These are phyloP conservation scores for Agrotis clavis DNA, from an alignment of 2,888 invertebrate genomes.

Conservation along the genomic window DNA sequence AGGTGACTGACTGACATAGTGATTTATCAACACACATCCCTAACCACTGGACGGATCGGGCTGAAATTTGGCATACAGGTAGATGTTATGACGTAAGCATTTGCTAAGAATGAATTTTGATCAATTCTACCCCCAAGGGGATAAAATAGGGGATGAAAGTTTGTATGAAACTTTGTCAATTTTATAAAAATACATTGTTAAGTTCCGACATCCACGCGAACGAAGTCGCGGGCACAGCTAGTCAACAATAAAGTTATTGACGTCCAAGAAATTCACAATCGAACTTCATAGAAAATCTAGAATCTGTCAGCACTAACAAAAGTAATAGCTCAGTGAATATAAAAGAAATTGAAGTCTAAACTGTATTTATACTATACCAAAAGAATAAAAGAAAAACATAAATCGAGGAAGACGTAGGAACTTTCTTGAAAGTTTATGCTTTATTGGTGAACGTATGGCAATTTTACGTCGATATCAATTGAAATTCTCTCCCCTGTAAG, in stretches of 20 bases:
- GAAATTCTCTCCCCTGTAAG: slow-evolving; percentile 20
- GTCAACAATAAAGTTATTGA: slow-evolving; percentile 44
- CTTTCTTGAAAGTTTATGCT: slow-evolving; percentile 37
- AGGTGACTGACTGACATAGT: no score
- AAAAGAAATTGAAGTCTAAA: slow-evolving; percentile 62
- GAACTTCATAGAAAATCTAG: slow-evolving; percentile 39
- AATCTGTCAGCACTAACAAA: slow-evolving; percentile 67
- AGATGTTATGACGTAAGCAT: no score
- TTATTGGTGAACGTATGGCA: slow-evolving; percentile 26
- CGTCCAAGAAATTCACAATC: slow-evolving; percentile 26
- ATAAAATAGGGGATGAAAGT: no score
- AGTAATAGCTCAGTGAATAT: slow-evolving; percentile 65
- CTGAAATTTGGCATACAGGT: no score
- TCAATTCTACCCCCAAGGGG: no score
- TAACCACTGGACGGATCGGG: no score
- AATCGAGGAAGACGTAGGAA: slow-evolving; percentile 39
- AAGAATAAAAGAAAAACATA: slow-evolving; percentile 44
- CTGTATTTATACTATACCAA: slow-evolving; percentile 62
- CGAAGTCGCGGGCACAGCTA: no score
- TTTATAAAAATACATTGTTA: no score
- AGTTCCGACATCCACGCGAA: no score
- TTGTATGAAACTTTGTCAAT: no score
- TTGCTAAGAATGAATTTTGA: no score
- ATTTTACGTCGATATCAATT: slow-evolving; percentile 33
- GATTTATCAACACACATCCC: no score